These are phyloP conservation scores for Bursaphelenchus mucronatus DNA, from an alignment of 1,140 invertebrate genomes.

Conservation along the genomic window DNA sequence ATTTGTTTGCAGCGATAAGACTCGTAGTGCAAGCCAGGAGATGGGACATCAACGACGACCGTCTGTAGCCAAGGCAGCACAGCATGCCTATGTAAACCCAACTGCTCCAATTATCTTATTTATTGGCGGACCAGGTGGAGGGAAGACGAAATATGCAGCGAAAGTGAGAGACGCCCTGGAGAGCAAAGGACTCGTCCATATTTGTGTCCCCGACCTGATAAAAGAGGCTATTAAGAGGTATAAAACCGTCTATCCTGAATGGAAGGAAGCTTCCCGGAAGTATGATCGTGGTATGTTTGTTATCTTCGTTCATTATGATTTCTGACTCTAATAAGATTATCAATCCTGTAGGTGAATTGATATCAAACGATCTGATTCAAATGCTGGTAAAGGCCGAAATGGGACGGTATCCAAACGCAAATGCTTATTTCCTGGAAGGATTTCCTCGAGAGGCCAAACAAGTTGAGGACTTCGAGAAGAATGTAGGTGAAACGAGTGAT, in stretches of 20 bases:
- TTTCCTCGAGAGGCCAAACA: constrained; percentile 57
- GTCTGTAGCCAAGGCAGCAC: constrained; percentile 53
- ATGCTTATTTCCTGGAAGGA: constrained; percentile 56
- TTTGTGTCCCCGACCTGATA: constrained; percentile 59
- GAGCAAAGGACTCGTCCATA: constrained; percentile 55
- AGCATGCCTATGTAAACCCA: constrained; percentile 49
- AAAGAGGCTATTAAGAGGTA: constrained; percentile 50
- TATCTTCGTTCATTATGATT: not conserved
- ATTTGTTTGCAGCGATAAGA: too few relatives aligned
- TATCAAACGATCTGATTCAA: constrained; percentile 58
- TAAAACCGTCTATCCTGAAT: constrained; percentile 57
- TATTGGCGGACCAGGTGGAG: constrained; percentile 59
- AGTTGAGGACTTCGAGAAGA: constrained; percentile 58
- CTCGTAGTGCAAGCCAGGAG: too few relatives aligned
- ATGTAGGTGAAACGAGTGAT: constrained; percentile 33
- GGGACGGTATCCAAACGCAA: constrained; percentile 54
- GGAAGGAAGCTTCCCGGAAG: constrained; percentile 52
- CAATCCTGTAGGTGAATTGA: constrained; percentile 48
- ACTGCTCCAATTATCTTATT: constrained; percentile 59
- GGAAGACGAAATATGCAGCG: constrained; percentile 56
- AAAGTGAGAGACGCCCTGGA: constrained; percentile 45
- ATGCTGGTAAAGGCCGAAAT: constrained; percentile 59
- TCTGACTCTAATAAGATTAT: constrained; percentile 4
- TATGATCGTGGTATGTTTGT: constrained; percentile 46
- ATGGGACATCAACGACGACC: constrained; percentile 30